Conservation (phyloP, 2,113 vertebrate genomes). For the Copsychus sechellarum region DNA sequence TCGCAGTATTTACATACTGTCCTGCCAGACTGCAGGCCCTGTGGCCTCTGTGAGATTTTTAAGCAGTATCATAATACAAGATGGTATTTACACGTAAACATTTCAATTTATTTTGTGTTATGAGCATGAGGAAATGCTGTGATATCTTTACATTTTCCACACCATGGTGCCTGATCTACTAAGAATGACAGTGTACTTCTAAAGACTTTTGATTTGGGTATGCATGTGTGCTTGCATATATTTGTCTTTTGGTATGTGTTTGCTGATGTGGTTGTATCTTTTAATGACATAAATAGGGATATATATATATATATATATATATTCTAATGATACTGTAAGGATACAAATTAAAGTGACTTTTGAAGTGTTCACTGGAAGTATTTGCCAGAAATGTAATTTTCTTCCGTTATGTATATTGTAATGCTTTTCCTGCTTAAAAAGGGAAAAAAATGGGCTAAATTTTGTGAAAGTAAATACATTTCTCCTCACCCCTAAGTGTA, state of each 20-base stretch:
- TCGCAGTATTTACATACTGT: background rate
- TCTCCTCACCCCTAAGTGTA: background rate
- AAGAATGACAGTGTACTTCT: background rate
- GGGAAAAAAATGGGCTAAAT: background rate
- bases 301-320: no score
- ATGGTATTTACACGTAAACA: background rate
- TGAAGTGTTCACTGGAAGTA: background rate
- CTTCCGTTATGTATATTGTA: background rate
- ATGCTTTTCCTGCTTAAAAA: conserved; percentile 1
- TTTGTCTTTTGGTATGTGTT: background rate
- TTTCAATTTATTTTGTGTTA: conserved; percentile 16
- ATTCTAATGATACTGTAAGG: background rate
- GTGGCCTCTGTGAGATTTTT: background rate
- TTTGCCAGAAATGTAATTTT: background rate
- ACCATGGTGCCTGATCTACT: background rate
- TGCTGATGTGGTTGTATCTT: background rate
- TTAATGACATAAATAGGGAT: conserved; percentile 16
- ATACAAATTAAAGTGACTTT: conserved; percentile 10
- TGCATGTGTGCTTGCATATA: background rate
- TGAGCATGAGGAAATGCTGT: background rate
- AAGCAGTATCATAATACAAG: background rate
- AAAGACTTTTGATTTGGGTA: background rate
- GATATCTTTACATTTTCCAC: background rate
- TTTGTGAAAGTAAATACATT: conserved; percentile 31
- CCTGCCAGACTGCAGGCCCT: background rate